Evolutionary conservation across 1,140 invertebrate genomes (phyloP).

Genomic region (Leptestheria dahalacensis): DNA sequence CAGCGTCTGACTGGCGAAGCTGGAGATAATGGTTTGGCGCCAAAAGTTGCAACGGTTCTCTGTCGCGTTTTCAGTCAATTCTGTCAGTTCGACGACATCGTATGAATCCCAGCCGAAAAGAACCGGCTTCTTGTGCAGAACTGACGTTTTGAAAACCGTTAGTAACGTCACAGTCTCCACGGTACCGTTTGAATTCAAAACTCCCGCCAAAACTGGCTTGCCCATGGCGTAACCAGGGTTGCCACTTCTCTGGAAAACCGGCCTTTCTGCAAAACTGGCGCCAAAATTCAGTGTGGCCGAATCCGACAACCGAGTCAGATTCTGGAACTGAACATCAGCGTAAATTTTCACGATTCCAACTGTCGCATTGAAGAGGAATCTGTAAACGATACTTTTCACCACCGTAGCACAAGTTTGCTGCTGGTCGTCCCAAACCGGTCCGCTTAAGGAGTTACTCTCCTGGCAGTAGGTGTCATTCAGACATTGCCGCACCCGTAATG

Average conservation of each 20-base stretch:
- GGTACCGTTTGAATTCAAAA: not conserved
- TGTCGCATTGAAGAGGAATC: not conserved
- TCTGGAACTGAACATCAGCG: not conserved
- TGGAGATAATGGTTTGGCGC: not conserved
- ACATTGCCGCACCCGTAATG: not conserved
- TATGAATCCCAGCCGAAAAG: not conserved
- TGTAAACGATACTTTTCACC: not conserved
- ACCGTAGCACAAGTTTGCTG: not conserved
- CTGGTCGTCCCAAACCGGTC: not conserved
- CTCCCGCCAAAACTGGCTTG: conserved; percentile 42
- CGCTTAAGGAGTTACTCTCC: not conserved
- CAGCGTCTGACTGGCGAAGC: not conserved
- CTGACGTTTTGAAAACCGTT: too few relatives aligned
- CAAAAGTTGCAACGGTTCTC: not conserved
- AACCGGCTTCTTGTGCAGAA: too few relatives aligned
- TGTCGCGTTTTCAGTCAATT: not conserved
- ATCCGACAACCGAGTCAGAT: not conserved
- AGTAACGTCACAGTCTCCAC: not conserved
- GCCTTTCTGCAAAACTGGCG: conserved; percentile 23
- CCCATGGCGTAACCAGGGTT: conserved; percentile 48
- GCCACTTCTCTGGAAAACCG: conserved; percentile 38
- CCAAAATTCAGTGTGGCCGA: not conserved
- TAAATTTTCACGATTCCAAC: not conserved
- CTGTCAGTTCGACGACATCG: not conserved
- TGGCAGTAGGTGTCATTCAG: not conserved